Conservation (phyloP, 2,113 vertebrate genomes). For the Capricornis sumatraensis region DNA sequence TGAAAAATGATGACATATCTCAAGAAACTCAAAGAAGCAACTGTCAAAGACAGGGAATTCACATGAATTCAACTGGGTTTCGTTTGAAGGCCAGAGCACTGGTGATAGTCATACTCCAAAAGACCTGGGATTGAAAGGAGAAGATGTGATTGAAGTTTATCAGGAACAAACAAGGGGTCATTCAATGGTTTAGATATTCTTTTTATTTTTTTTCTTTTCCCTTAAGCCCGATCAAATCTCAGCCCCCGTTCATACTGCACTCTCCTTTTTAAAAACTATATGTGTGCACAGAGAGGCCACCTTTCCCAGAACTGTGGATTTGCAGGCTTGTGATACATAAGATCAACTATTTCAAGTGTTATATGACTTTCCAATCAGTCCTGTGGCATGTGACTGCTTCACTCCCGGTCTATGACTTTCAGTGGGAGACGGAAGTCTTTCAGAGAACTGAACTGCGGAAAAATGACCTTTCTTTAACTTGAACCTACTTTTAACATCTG, state of each 20-base stretch:
- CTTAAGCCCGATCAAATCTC: conserved; percentile 76
- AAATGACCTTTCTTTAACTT: conserved; percentile 78
- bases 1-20: not conserved
- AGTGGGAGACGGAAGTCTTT: conserved; percentile 77
- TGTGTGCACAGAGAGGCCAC: conserved; percentile 72
- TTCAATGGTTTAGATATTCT: conserved; percentile 83
- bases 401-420: conserved; percentile 82
- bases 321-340: conserved; percentile 73
- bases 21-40: not conserved
- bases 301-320: conserved; percentile 77
- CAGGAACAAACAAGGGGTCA: conserved; percentile 99
- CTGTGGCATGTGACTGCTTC: conserved; percentile 79
- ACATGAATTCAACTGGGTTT: not conserved
- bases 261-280: not conserved
- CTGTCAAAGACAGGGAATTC: not conserved
- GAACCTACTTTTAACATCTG: conserved; percentile 79
- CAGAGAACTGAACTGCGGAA: conserved; percentile 79
- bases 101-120: not conserved
- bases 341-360: conserved; percentile 70
- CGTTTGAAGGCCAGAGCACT: not conserved
- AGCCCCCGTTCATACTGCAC: conserved; percentile 69
- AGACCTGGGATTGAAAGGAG: conserved; percentile 95
- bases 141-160: conserved; percentile 99
- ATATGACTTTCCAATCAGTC: conserved; percentile 77
- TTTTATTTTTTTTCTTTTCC: conserved; percentile 79